These are phyloP conservation scores for Pseudoatta argentina DNA, from an alignment of 1,140 invertebrate genomes.

Conservation along the genomic window DNA sequence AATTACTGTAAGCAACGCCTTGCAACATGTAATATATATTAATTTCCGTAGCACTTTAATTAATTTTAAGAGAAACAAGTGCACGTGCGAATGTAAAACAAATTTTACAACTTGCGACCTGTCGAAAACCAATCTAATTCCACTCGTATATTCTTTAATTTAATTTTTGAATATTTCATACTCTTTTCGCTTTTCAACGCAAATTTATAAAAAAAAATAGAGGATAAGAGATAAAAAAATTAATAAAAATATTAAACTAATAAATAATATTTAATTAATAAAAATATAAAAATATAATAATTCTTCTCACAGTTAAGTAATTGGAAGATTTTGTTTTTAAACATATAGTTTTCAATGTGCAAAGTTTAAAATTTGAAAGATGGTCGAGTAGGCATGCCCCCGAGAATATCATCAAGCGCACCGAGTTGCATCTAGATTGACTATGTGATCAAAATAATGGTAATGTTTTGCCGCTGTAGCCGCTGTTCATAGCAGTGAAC, in stretches of 20 bases:
- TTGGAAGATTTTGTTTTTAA: background rate
- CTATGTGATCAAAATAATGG: constrained; percentile 64
- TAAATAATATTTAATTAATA: background rate
- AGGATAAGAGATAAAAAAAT: background rate
- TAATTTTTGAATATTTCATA: background rate
- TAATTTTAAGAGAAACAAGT: background rate
- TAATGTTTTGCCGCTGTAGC: constrained; percentile 36
- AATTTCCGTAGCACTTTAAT: constrained; percentile 36
- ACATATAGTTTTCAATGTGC: background rate
- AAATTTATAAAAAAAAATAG: background rate
- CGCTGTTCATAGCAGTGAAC: constrained; percentile 66
- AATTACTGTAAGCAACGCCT: constrained; percentile 45
- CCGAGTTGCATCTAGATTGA: background rate
- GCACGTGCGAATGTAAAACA: background rate
- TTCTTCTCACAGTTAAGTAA: background rate
- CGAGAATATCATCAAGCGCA: constrained; percentile 26
- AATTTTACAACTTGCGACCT: background rate
- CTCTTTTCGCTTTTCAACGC: background rate
- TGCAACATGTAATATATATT: constrained; percentile 9
- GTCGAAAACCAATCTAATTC: background rate
- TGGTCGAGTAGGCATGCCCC: background rate
- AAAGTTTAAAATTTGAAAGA: background rate
- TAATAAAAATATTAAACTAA: background rate
- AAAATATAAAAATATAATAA: background rate
- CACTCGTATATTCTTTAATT: background rate